Evolutionary conservation across 2,113 vertebrate genomes (phyloP).

Genomic region (Ameiurus melas): DNA sequence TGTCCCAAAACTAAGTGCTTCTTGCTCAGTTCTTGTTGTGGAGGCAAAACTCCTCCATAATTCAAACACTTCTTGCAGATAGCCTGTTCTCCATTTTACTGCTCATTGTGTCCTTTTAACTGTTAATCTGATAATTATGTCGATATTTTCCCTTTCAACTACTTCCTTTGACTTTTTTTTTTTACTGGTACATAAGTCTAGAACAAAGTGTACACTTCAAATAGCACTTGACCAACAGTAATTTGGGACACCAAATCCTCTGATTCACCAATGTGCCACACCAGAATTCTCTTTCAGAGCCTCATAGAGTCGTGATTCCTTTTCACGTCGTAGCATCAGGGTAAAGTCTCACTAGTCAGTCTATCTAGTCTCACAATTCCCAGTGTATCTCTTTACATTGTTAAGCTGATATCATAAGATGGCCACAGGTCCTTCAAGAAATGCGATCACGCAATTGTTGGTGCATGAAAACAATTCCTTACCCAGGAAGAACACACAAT

Average conservation of each 20-base stretch:
- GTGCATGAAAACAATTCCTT: background rate
- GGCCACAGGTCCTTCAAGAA: conserved; percentile 28
- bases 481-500: conserved; percentile 19
- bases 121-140: no score
- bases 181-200: background rate
- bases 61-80: background rate
- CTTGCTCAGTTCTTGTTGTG: background rate
- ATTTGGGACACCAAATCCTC: background rate
- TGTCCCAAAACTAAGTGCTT: background rate
- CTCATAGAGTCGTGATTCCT: background rate
- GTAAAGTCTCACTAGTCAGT: background rate
- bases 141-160: background rate
- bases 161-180: background rate
- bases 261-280: background rate
- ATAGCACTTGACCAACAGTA: background rate
- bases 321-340: background rate
- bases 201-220: background rate
- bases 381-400: conserved; percentile 32
- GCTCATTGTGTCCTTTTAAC: background rate
- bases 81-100: background rate
- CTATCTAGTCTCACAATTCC: background rate
- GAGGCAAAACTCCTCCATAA: background rate
- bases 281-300: background rate
- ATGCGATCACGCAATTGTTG: background rate
- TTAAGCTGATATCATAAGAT: conserved; percentile 34